Percentiles rank a stretch among this genome's conserved stretches.
phyloP scores from a whole-genome alignment of 2,888 invertebrate genomes.

The Nemoura dubitans region DNA sequence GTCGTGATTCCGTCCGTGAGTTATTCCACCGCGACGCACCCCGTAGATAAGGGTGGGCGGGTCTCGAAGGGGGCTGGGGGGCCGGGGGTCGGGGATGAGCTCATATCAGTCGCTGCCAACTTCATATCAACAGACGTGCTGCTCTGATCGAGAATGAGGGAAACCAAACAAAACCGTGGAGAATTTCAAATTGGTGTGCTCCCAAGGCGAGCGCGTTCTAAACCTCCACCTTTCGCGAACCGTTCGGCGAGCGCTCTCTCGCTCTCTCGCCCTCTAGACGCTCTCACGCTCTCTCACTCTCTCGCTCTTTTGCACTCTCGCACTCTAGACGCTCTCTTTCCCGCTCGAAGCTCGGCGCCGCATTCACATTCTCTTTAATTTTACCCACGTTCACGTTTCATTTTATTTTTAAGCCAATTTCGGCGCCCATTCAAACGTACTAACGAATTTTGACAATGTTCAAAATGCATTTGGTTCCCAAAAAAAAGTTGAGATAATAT shows the following conservation, averaged over 20 bases:
- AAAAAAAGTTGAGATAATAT: not conserved
- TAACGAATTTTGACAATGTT: slow-evolving; percentile 9
- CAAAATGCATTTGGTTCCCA: not conserved
- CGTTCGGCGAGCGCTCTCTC: not conserved
- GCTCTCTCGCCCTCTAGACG: no score
- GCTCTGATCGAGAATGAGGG: slow-evolving; percentile 38
- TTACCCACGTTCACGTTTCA: slow-evolving; percentile 13
- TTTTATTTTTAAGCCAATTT: not conserved
- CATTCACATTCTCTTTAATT: slow-evolving; percentile 17
- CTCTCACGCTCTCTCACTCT: not conserved
- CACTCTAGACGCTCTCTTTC: no score
- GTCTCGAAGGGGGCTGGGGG: not conserved
- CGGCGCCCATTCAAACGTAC: not conserved
- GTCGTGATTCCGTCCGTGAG: slow-evolving; percentile 42
- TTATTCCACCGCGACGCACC: slow-evolving; percentile 43
- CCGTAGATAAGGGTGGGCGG: slow-evolving; percentile 19
- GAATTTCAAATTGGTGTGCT: slow-evolving; percentile 42
- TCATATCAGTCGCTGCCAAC: slow-evolving; percentile 26
- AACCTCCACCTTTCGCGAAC: not conserved
- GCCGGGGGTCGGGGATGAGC: slow-evolving; percentile 13
- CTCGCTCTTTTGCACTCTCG: no score
- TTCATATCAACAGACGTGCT: slow-evolving; percentile 40
- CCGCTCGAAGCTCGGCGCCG: not conserved
- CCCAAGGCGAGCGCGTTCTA: slow-evolving; percentile 9
- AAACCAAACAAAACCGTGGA: slow-evolving; percentile 46